These are phyloP conservation scores for Pelochelys cantorii DNA, from an alignment of 2,797 vertebrate genomes.

Conservation along the genomic window DNA sequence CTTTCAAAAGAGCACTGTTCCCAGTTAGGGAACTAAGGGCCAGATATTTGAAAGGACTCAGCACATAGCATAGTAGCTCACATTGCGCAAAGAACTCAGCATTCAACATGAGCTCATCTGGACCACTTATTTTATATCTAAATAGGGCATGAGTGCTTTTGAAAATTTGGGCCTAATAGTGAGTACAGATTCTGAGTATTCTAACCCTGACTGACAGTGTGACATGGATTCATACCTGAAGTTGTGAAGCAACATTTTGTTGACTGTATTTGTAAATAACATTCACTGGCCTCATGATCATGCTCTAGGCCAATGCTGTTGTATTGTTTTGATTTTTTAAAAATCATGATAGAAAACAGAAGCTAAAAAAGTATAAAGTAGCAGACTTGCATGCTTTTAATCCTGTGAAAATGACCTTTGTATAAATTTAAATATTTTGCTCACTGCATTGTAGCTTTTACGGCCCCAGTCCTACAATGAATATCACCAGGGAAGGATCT, in stretches of 20 bases:
- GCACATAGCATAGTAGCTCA: background rate
- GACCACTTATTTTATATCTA: background rate
- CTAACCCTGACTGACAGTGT: background rate
- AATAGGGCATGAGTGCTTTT: background rate
- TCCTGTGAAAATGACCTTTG: background rate
- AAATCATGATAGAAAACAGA: slow-evolving; percentile 3
- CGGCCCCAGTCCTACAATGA: background rate
- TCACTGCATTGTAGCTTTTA: background rate
- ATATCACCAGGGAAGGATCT: background rate
- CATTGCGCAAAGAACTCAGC: background rate
- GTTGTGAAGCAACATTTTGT: background rate
- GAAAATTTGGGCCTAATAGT: background rate
- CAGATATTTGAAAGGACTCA: background rate
- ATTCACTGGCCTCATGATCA: background rate
- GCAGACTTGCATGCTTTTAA: background rate
- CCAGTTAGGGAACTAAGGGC: background rate
- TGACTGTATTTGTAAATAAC: background rate
- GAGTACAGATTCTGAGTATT: background rate
- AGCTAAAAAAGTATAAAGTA: background rate
- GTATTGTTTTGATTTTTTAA: background rate
- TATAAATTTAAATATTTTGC: background rate
- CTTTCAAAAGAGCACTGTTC: background rate
- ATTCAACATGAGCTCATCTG: background rate
- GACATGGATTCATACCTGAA: background rate
- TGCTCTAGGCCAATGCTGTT: background rate